These are phyloP conservation scores for Calliphora vicina DNA, from an alignment of 1,140 invertebrate species.

Conservation along the genomic window DNA sequence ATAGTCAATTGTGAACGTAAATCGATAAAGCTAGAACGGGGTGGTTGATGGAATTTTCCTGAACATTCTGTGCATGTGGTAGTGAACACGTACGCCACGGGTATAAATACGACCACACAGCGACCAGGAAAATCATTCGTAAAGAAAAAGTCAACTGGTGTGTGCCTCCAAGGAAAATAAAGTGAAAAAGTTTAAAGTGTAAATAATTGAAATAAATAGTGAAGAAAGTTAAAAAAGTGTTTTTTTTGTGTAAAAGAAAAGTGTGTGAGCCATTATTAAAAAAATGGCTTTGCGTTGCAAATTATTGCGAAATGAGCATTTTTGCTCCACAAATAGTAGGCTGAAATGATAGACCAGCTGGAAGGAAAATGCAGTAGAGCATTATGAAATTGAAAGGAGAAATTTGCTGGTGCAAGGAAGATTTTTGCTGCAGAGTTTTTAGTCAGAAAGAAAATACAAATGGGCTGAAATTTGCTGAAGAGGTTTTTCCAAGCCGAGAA, in stretches of 20 bases:
- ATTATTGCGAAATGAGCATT: slow-evolving; percentile 10
- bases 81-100: not conserved
- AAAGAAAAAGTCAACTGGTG: not conserved
- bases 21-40: slow-evolving; percentile 18
- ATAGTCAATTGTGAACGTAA: not conserved
- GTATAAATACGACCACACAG: slow-evolving; percentile 14
- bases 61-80: not conserved
- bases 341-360: not conserved
- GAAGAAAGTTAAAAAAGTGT: not conserved
- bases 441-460: not conserved
- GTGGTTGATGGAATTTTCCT: slow-evolving; percentile 25
- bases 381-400: not conserved
- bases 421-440: not conserved
- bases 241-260: not conserved
- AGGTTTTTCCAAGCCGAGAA: not conserved
- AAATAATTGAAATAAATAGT: not conserved
- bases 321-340: slow-evolving; percentile 15
- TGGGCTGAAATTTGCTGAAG: not conserved
- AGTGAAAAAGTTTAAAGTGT: slow-evolving; percentile 11
- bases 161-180: not conserved
- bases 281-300: slow-evolving; percentile 7
- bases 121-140: not conserved
- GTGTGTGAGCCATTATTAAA: not conserved
- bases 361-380: not conserved
- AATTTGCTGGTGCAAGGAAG: not conserved